Conservation (phyloP, 2,797 vertebrate genomes). For the Delichon dasypus region DNA sequence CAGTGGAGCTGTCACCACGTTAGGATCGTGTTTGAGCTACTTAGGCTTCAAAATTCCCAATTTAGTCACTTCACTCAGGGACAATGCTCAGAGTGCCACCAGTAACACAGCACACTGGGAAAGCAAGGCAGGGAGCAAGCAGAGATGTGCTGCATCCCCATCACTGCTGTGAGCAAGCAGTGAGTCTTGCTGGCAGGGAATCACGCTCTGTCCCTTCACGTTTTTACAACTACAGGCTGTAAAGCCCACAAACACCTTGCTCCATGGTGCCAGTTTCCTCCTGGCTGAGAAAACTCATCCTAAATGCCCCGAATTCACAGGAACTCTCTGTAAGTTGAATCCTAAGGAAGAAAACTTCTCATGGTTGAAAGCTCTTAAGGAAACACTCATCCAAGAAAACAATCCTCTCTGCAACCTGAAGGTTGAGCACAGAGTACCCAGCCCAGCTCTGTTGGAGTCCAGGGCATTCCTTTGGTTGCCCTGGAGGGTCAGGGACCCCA, state of each 20-base stretch:
- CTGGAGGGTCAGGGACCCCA: no score
- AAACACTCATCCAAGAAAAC: background rate
- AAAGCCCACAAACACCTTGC: background rate
- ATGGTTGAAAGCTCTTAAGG: background rate
- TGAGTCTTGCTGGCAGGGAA: background rate
- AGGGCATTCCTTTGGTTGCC: no score
- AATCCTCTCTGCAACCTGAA: background rate
- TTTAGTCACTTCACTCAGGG: background rate
- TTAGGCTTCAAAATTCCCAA: background rate
- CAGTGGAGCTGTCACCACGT: background rate
- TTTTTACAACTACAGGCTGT: background rate
- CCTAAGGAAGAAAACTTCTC: background rate
- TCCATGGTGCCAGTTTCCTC: background rate
- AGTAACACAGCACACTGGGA: background rate
- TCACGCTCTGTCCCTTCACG: background rate
- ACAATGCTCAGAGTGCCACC: background rate
- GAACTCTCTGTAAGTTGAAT: background rate
- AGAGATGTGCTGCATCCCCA: background rate
- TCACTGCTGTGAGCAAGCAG: background rate
- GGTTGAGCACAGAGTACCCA: background rate
- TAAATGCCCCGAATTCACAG: background rate
- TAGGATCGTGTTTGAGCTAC: background rate
- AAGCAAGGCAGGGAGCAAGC: background rate
- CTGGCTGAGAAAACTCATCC: background rate
- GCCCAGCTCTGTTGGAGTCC: no score